Percentiles rank a stretch among this genome's conserved stretches.
phyloP scores from a whole-genome alignment of 2,888 invertebrate genomes.

The Paralinhomoeus sp. region DNA sequence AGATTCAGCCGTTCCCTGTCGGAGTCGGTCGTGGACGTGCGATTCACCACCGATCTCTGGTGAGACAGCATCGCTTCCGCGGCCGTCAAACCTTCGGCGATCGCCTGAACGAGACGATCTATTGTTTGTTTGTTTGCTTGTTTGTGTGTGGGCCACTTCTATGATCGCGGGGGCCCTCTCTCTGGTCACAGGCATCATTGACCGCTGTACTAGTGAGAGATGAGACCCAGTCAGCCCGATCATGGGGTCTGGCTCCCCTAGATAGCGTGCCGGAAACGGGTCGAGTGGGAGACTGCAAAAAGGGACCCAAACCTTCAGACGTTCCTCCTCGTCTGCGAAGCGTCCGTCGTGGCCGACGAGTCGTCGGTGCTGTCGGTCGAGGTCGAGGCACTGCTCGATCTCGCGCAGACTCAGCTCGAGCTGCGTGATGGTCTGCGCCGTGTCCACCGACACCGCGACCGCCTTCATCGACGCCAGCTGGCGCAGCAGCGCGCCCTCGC shows the following conservation, averaged over 20 bases:
- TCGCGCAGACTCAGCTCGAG: neutral
- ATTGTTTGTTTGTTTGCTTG: too few species aligned
- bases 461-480: neutral
- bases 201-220: too few species aligned
- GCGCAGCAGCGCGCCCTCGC: neutral
- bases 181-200: too few species aligned
- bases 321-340: neutral
- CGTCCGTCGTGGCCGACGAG: neutral
- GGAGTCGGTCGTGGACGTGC: neutral
- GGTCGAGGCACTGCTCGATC: neutral
- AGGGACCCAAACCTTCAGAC: too few species aligned
- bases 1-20: slow-evolving; percentile 1
- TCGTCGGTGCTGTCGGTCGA: neutral
- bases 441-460: neutral
- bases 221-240: too few species aligned
- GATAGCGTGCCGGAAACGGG: too few species aligned
- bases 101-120: too few species aligned
- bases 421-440: slow-evolving; percentile 1
- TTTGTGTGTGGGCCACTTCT: too few species aligned
- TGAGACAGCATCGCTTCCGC: neutral
- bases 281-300: too few species aligned
- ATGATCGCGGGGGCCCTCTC: too few species aligned
- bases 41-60: neutral
- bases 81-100: neutral
- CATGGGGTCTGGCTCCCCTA: too few species aligned